phyloP scores from a whole-genome alignment of 2,113 vertebrate genomes.

The Ranitomeya variabilis region DNA sequence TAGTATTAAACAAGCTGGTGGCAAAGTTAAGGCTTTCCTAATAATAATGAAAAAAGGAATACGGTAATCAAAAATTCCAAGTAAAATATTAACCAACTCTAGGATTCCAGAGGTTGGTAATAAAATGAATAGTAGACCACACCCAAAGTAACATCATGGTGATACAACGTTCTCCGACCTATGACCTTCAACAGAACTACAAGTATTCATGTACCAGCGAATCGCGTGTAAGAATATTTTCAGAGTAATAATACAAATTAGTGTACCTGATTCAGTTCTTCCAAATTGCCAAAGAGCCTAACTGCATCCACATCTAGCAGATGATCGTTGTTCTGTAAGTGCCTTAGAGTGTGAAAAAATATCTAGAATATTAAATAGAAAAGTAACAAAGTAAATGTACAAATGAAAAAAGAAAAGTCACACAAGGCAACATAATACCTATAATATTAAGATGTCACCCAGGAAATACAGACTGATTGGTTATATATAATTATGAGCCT shows the following conservation, averaged over 20 bases:
- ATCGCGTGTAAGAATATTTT: too few species aligned
- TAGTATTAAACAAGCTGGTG: conserved; percentile 73
- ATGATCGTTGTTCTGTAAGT: conserved; percentile 78
- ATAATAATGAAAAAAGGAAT: conserved; percentile 22
- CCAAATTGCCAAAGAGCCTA: conserved; percentile 88
- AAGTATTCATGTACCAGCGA: too few species aligned
- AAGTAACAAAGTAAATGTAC: neutral
- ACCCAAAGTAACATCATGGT: too few species aligned
- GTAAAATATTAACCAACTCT: neutral
- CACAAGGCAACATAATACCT: neutral
- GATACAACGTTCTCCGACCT: too few species aligned
- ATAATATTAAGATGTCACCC: neutral
- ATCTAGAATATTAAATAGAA: conserved; percentile 70
- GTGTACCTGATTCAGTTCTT: conserved; percentile 83
- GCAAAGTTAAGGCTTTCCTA: conserved; percentile 87
- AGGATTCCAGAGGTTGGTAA: neutral
- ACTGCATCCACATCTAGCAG: conserved; percentile 81
- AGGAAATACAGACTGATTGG: neutral
- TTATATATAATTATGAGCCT: too few species aligned
- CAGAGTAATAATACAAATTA: conserved; percentile 59
- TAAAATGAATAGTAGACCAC: neutral
- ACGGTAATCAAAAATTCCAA: neutral
- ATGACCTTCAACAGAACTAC: too few species aligned
- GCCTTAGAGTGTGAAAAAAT: conserved; percentile 80
- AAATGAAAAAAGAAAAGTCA: neutral